Evolutionary conservation across 2,888 invertebrate genomes (phyloP), one percentile per base, ranked within the genome.

Genomic region (Mesorhabditis sp.): DNA sequence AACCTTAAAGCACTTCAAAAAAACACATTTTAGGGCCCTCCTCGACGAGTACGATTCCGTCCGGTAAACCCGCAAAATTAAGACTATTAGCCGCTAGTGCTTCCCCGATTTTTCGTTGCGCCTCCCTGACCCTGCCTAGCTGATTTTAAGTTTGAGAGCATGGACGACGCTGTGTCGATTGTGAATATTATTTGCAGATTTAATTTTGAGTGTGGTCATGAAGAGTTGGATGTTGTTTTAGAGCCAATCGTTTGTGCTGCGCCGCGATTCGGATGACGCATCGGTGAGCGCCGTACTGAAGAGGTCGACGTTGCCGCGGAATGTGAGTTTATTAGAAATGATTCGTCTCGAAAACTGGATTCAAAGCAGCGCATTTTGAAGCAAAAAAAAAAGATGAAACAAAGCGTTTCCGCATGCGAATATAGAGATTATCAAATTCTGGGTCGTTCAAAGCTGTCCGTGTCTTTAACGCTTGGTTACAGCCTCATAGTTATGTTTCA

Each of bases 261-360:
- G 58, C n/a, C 58, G 58, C 7, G 58, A 50, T n/a, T 50, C 58
- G 58, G 58, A 50, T 50, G 58, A 50, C n/a, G 58, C 58, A 68
- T 62, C 66, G 67, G 67, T 70, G 13, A 70, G 70, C 6, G 67
- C 74, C 13, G 72, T 72, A 13, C 28, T 74, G 42, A 74, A 72
- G 65, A 45, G 74, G 42, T 70, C 74, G 4, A 74, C 74, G 3
- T 63, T 74, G 62, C 74, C 74, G 28, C 67, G 74, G 70, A 74
- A 66, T 50, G 74, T 74, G 44, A 70, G 72, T 70, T 50, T 28
- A 28, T 28, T 28, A 28, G 28, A 28, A 28, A 28, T 28, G 28
- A 28, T 28, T 28, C 28, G 28, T 28, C 28, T 28, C 28, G 28
- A 28, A 28, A 28, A 28, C 28, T 28, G 28, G 28, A 28, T 28